Evolutionary conservation across 2,113 vertebrate genomes (phyloP), one percentile per base, ranked within the genome.

Genomic region (Saccopteryx bilineata): DNA sequence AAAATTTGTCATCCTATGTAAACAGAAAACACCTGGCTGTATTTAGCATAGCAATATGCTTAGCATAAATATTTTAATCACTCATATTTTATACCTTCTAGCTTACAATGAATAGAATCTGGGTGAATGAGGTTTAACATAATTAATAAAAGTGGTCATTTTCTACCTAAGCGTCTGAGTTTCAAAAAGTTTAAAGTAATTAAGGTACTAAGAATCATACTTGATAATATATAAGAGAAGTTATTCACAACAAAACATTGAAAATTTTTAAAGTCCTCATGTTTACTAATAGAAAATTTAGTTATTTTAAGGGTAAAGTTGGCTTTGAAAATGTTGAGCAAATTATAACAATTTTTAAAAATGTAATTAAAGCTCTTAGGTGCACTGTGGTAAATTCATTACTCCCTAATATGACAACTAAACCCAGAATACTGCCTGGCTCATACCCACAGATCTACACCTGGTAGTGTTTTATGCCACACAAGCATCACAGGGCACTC

Each of bases 131-230:
- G 18, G 2, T 75, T 33, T 71, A 75, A 85, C 19, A 79, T 48
- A 71, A 84, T 69, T 56, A 86, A 75, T 79, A 13, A 66, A 90
- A 48, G 17, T 68, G 28, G 21, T 86, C 39, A 60, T 33, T 56
- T 21, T 33, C 24, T 72, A 48, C 23, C 65, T 81, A 69, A 82
- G 91, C 76, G n/a, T 19, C 8, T 80, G 71, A 52, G 48, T 82
- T 78, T 66, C 48, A 86, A 92, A 58, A 91, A 52, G 52, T 71
- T 65, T 58, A 66, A 89, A 69, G 50, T 58, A 84, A 81, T 92
- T 95, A 58, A 87, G 86, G 14, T 72, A 48, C n/a, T 48, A 92
- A 94, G 83, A 87, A n/a, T 54, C 33, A 83, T 52, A 54, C 28
- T 87, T 15, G 65, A 74, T 72, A 83, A 66, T 5, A 60, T 3